Evolutionary conservation across 2,797 vertebrate species (phyloP).

Genomic region (Scomberomorus guttatus): DNA sequence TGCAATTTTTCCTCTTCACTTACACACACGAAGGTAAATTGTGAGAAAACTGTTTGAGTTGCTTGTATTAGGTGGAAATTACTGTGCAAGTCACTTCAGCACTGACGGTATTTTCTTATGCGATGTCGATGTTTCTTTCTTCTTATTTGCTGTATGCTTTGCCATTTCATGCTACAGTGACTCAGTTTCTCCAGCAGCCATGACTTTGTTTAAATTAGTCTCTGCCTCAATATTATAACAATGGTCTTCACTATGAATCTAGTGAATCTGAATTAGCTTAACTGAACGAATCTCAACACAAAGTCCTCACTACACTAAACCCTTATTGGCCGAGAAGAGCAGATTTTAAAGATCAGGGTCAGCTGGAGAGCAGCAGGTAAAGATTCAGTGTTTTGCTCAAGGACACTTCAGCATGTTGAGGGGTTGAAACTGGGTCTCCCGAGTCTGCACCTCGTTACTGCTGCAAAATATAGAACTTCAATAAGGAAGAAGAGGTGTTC

Average conservation of each 20-base stretch:
- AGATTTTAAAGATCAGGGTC: conserved; percentile 29
- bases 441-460: not conserved
- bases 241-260: not conserved
- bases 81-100: not conserved
- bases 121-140: too few species aligned
- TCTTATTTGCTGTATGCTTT: not conserved
- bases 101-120: not conserved
- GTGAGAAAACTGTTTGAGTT: not conserved
- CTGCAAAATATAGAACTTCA: not conserved
- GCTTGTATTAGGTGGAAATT: not conserved
- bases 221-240: not conserved
- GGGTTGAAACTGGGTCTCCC: not conserved
- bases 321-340: conserved; percentile 13
- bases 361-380: conserved; percentile 20
- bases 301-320: not conserved
- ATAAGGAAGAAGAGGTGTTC: not conserved
- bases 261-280: not conserved
- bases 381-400: conserved; percentile 31
- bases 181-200: not conserved
- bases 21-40: not conserved
- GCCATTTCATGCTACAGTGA: not conserved
- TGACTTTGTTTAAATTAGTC: not conserved
- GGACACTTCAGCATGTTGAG: conserved; percentile 13
- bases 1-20: not conserved
- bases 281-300: not conserved